Conservation (phyloP, 2,888 invertebrate species). For the Ryuthela nishihirai region DNA sequence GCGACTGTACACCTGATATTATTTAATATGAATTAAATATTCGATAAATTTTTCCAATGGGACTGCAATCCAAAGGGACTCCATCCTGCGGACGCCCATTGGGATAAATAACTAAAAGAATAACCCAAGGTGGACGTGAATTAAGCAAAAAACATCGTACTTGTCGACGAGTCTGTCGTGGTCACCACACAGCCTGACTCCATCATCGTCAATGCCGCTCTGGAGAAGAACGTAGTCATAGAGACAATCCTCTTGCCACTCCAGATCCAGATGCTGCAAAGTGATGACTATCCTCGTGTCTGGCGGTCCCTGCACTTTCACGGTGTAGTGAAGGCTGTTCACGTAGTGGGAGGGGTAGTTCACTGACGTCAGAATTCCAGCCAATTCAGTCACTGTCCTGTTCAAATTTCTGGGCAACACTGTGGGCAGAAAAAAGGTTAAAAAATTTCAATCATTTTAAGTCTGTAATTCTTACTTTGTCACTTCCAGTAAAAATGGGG, state of each 20-base stretch:
- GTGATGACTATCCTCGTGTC: slow-evolving; percentile 64
- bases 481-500: too few species aligned
- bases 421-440: too few species aligned
- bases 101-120: too few species aligned
- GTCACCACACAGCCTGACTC: slow-evolving; percentile 19
- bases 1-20: too few species aligned
- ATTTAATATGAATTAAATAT: too few species aligned
- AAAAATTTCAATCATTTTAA: not conserved
- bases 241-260: slow-evolving; percentile 70
- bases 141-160: too few species aligned
- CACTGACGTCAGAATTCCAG: slow-evolving; percentile 65
- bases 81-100: too few species aligned
- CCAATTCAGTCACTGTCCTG: slow-evolving; percentile 45
- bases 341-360: slow-evolving; percentile 68
- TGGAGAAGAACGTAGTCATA: slow-evolving; percentile 71
- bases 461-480: slow-evolving; percentile 1
- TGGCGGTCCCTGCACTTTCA: slow-evolving; percentile 63
- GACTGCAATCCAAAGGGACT: too few species aligned
- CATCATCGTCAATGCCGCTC: slow-evolving; percentile 5
- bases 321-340: slow-evolving; percentile 67
- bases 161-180: not conserved
- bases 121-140: too few species aligned
- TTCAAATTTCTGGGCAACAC: slow-evolving; percentile 36
- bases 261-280: slow-evolving; percentile 61
- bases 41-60: too few species aligned